Conservation (phyloP, 2,113 vertebrate species). For the Colaptes auratus region DNA sequence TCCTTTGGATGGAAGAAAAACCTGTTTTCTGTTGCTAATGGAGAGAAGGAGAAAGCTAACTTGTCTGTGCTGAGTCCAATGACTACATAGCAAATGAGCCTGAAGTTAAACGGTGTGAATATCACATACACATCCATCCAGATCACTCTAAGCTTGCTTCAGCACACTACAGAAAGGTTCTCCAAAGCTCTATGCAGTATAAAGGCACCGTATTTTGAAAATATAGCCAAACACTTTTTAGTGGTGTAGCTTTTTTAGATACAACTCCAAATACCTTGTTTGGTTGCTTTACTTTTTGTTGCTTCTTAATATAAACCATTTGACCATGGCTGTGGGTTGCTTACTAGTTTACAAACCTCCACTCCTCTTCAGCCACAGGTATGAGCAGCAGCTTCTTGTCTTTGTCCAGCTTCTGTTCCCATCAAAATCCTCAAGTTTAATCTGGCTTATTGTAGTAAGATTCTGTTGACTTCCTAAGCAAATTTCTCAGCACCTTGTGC, state of each 20-base stretch:
- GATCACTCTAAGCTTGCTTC: neutral
- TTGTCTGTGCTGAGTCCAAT: neutral
- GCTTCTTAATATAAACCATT: neutral
- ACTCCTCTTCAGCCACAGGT: neutral
- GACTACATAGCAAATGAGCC: neutral
- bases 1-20: neutral
- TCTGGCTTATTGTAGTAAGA: neutral
- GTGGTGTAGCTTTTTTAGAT: neutral
- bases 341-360: neutral
- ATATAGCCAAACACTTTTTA: neutral
- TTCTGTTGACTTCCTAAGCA: neutral
- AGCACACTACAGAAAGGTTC: neutral
- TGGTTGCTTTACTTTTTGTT: neutral
- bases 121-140: neutral
- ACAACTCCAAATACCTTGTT: neutral
- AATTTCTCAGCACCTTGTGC: neutral
- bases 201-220: neutral
- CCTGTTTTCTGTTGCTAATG: neutral
- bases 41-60: neutral
- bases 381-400: neutral
- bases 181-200: neutral
- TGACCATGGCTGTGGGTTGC: neutral
- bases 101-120: neutral
- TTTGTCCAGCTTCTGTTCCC: neutral
- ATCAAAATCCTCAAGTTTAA: neutral